phyloP scores from a whole-genome alignment of 2,888 invertebrate genomes.

The Parnassius glacialis region DNA sequence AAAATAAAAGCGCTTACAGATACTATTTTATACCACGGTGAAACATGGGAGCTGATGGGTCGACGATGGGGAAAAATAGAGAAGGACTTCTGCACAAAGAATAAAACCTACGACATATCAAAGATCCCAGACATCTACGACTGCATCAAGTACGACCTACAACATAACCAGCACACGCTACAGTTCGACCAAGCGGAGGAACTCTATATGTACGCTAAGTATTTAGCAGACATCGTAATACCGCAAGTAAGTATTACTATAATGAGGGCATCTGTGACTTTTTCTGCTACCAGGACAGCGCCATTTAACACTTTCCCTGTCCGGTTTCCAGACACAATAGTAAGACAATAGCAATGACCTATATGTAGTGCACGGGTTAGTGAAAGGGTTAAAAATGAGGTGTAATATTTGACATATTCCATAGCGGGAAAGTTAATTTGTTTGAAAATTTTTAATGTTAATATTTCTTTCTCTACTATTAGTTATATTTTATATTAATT shows the following conservation, averaged over 20 bases:
- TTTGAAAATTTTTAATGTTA: too few relatives aligned
- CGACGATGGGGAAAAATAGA: constrained; percentile 98
- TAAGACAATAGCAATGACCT: too few relatives aligned
- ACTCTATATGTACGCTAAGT: constrained; percentile 96
- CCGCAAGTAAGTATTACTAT: constrained; percentile 87
- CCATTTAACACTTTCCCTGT: too few relatives aligned
- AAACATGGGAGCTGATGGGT: constrained; percentile 99
- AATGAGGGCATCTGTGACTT: not conserved
- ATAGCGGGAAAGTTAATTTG: too few relatives aligned
- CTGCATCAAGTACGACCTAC: constrained; percentile 99
- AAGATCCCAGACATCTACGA: constrained; percentile 99
- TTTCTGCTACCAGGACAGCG: too few relatives aligned
- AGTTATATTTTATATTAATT: too few relatives aligned
- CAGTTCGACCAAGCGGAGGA: constrained; percentile 96
- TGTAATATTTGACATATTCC: too few relatives aligned
- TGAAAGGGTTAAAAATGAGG: too few relatives aligned
- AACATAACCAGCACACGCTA: constrained; percentile 97
- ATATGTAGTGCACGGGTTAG: too few relatives aligned
- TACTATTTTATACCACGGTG: constrained; percentile 97
- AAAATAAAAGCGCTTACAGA: constrained; percentile 75
- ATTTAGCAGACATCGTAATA: constrained; percentile 98
- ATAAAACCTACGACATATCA: constrained; percentile 96
- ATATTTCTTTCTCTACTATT: too few relatives aligned
- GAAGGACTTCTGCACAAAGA: constrained; percentile 97
- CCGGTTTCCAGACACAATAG: too few relatives aligned